phyloP scores from a whole-genome alignment of 2,113 vertebrate genomes.

The Isurus oxyrinchus region DNA sequence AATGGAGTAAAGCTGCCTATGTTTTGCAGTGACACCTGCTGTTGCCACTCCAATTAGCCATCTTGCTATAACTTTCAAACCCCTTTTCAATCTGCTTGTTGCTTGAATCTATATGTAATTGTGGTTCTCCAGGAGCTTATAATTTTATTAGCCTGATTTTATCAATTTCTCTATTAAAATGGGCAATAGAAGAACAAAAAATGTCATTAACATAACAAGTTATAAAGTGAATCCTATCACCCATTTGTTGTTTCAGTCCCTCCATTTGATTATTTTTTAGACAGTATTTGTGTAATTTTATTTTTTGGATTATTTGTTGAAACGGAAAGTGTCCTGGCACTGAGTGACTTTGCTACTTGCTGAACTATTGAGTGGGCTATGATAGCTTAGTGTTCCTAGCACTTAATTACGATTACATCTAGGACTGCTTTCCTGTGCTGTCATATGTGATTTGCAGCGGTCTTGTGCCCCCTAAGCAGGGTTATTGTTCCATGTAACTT shows the following conservation, averaged over 20 bases:
- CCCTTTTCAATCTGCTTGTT: background rate
- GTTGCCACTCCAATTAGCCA: background rate
- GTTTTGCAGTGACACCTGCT: background rate
- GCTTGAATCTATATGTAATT: background rate
- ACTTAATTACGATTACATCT: background rate
- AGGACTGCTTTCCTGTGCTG: background rate
- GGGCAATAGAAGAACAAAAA: background rate
- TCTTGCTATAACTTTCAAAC: background rate
- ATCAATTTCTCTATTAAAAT: background rate
- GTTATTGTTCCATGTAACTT: background rate
- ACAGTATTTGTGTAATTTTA: background rate
- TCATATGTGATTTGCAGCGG: no score
- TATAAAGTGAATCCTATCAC: background rate
- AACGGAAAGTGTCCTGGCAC: background rate
- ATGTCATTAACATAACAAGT: background rate
- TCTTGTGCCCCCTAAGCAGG: no score
- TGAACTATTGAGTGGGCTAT: background rate
- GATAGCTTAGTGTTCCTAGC: background rate
- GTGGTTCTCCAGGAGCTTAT: background rate
- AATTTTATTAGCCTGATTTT: background rate
- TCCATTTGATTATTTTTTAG: background rate
- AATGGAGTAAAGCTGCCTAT: background rate
- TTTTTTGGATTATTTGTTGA: background rate
- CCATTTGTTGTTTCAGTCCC: background rate
- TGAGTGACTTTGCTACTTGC: background rate